phyloP scores from a whole-genome alignment of 1,140 invertebrate species.

The Megalonaias nervosa region DNA sequence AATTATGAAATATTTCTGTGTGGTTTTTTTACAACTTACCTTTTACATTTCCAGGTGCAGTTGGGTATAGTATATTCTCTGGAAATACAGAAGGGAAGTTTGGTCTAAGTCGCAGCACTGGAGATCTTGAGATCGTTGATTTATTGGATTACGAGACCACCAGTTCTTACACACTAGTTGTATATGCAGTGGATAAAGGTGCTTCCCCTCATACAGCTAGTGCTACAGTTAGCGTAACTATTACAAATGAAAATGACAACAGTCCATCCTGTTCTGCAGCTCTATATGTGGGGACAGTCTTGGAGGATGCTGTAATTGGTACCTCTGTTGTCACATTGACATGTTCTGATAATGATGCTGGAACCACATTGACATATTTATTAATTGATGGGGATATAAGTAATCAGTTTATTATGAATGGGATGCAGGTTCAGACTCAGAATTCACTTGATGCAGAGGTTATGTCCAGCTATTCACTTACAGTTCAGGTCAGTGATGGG shows the following conservation, averaged over 20 bases:
- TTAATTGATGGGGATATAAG: constrained; percentile 33
- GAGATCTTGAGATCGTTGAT: constrained; percentile 30
- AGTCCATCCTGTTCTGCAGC: constrained; percentile 39
- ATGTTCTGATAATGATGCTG: constrained; percentile 44
- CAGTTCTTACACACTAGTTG: constrained; percentile 32
- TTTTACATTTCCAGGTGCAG: constrained; percentile 21
- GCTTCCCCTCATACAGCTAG: constrained; percentile 37
- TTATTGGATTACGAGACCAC: constrained; percentile 46
- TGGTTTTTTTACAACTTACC: not conserved
- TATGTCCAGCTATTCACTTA: constrained; percentile 12
- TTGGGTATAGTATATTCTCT: constrained; percentile 37
- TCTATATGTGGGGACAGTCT: constrained; percentile 34
- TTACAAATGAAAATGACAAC: constrained; percentile 54
- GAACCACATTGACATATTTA: constrained; percentile 38
- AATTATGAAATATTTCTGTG: not conserved
- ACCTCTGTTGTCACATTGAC: constrained; percentile 33
- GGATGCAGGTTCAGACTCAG: constrained; percentile 14
- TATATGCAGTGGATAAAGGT: constrained; percentile 43
- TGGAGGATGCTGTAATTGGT: constrained; percentile 30
- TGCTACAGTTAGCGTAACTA: constrained; percentile 38
- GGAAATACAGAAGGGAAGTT: constrained; percentile 41
- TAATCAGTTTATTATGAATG: constrained; percentile 39
- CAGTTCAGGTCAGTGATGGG: constrained; percentile 21
- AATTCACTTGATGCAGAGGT: constrained; percentile 23
- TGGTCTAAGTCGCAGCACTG: constrained; percentile 39